These are phyloP conservation scores for Cryptus viduatorius DNA, from an alignment of 2,888 invertebrate species.

Conservation along the genomic window DNA sequence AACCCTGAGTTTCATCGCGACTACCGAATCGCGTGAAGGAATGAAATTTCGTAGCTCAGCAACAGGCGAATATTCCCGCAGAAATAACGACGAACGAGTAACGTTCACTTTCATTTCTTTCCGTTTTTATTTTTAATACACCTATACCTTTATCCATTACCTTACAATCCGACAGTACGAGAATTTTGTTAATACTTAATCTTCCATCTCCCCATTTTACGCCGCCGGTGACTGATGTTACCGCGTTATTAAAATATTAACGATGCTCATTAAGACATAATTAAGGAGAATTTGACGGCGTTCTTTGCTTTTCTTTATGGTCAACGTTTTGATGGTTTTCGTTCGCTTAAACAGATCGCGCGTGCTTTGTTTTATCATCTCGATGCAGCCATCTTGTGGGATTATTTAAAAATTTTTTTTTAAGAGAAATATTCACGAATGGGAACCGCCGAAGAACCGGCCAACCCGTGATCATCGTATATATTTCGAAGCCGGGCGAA, in stretches of 20 bases:
- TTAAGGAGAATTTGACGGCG: conserved; percentile 35
- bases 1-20: neutral
- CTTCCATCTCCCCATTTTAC: neutral
- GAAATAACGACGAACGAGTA: conserved; percentile 24
- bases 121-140: conserved; percentile 8
- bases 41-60: conserved; percentile 47
- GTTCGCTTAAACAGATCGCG: neutral
- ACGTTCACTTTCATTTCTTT: conserved; percentile 39
- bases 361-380: neutral
- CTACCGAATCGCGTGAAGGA: conserved; percentile 12
- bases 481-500: neutral
- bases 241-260: conserved; percentile 30
- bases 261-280: conserved; percentile 44
- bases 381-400: conserved; percentile 49
- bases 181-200: conserved; percentile 26
- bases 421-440: conserved; percentile 3
- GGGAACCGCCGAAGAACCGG: neutral
- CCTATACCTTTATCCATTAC: conserved; percentile 33
- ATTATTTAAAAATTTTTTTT: conserved; percentile 37
- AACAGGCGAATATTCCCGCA: conserved; percentile 50
- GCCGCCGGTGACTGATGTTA: conserved; percentile 32
- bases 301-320: conserved; percentile 10
- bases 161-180: conserved; percentile 3
- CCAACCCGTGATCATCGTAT: neutral
- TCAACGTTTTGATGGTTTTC: conserved; percentile 9